These are phyloP conservation scores for Elanoides forficatus DNA, from an alignment of 2,113 vertebrate species.

Conservation along the genomic window DNA sequence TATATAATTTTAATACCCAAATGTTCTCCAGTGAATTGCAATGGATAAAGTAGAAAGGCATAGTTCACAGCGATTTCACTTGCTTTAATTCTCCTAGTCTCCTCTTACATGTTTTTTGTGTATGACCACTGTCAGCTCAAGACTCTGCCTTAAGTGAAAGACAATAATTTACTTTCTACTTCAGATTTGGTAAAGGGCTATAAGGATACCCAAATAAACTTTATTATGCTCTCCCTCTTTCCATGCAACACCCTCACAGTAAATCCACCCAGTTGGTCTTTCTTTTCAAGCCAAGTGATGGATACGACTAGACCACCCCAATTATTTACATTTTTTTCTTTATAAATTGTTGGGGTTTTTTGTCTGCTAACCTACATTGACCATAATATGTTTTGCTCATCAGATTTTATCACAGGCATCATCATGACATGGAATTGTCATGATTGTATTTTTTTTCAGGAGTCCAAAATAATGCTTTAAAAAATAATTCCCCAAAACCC, in stretches of 20 bases:
- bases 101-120: not conserved
- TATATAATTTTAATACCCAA: not conserved
- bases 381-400: not conserved
- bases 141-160: not conserved
- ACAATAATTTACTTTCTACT: not conserved
- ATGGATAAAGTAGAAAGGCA: not conserved
- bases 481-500: not conserved
- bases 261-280: not conserved
- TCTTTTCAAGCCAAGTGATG: not conserved
- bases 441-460: not conserved
- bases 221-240: not conserved
- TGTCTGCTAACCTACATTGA: not conserved
- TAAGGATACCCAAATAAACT: not conserved
- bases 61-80: not conserved
- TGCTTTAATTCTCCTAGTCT: not conserved
- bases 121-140: not conserved
- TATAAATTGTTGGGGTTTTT: rapidly evolving
- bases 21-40: not conserved
- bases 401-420: not conserved
- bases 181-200: not conserved
- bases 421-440: rapidly evolving
- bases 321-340: not conserved
- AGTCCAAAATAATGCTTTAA: not conserved
- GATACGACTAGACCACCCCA: not conserved
- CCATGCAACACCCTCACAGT: not conserved